Base-by-base conservation (phyloP, 2,888 invertebrate genomes). In the Leptinotarsa peninsularis region DNA sequence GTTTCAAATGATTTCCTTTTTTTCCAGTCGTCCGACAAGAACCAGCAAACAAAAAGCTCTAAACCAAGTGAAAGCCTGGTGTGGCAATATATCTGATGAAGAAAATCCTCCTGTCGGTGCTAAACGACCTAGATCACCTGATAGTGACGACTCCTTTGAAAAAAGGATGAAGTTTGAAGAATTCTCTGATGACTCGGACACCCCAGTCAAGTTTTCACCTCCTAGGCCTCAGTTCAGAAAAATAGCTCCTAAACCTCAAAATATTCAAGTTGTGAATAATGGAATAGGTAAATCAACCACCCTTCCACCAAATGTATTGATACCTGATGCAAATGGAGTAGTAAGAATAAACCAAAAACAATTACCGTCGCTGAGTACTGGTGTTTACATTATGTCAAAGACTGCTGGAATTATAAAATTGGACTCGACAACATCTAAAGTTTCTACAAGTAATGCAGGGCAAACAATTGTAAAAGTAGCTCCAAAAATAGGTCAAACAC, bases 1-100 rank as follows among this genome's bases (percentile, higher is more conserved):
- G 7, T 33, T 33, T 33, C 33, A 33, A 33, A 43, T 43, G 2
- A 43, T 43, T 10, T 43, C 7, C 10, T 7, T 43, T 43, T 76
- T 66, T 83, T 84, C 49, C 78, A 93, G 93, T 4, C 91, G 94
- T 43, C 93, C 94, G 4, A 93, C 93, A 85, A 90, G 94, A 23
- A 93, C 92, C n/a, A 95, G 95, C 82, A 96, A 95, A 87, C 93
- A 93, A 68, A 94, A 94, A 81, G 95, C 95, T 0, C 89, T 95
- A 86, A 94, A 94, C 87, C 94, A 95, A 86, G 95, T 95, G 73
- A 95, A 95, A 85, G 93, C 93, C 76, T 96, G 95, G 96, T 94
- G 94, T 81, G 94, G 94, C 17, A 93, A 91, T 1, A 91, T 91
- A 85, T 90, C 90, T 63, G 90, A 91, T 7, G 90, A 90, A 23